Evolutionary conservation across 2,888 invertebrate genomes (phyloP), one percentile per base, ranked within the genome.

Genomic region (Sinelater perroti): DNA sequence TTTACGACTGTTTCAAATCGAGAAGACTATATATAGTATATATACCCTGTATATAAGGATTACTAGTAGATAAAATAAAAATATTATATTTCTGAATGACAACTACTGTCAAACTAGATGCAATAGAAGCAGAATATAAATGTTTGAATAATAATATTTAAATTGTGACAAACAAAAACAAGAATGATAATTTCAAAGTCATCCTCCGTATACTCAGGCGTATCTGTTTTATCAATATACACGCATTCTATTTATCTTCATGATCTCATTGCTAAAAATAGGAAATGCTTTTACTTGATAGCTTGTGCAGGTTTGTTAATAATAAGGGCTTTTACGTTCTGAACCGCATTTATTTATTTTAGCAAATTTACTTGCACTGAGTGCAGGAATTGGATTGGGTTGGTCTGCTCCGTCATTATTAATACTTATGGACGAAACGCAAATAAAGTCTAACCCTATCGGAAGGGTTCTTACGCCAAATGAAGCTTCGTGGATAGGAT

Each of bases 401-500:
- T 82, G 81, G 81, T 76, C 80, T 10, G 70, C 71, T 1, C 70
- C 72, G 4, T 62, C 66, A 1, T 17, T 69, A 10, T 64, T 66
- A 28, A 70, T 71, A 62, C 53, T 73, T 21, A 31, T 16, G 6
- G 11, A 51, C 1, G 71, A 72, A 11, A 71, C 71, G n/a, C 70
- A 72, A 11, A 16, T 56, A 4, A 67, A 75, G 13, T 75, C 78
- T 2, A 79, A 81, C n/a, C 83, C 83, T 0, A 67, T 86, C 0
- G 74, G 74, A 5, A 30, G 36, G 11, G 70, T 75, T n/a, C 81
- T 86, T 0, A 81, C 80, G 0, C 67, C 78, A 0, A 82, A 83
- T 16, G 81, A 90, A 70, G 82, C 83, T 65, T 87, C 89, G 2
- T 91, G 90, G 90, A 84, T 91, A 56, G 87, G 87, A 1, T 88